Base-by-base conservation (phyloP, 2,797 vertebrate genomes). In the Streptopelia turtur region DNA sequence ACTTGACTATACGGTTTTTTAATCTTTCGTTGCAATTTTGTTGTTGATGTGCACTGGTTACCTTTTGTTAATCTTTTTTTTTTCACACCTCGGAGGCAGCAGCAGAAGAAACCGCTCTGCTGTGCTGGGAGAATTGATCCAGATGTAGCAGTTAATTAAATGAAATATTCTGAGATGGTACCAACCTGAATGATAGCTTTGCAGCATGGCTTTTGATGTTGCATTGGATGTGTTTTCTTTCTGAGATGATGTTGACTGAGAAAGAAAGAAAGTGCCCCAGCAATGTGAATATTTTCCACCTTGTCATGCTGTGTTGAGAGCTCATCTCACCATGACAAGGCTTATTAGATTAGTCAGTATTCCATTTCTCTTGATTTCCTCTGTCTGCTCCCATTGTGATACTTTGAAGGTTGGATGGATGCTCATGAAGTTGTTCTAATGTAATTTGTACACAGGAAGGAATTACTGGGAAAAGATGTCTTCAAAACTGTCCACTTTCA, bases 301-400 rank as follows among this genome's bases (percentile, higher is more conserved):
- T 92, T 92, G 92, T 95, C 89, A 89, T 83, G 89, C 87, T 83
- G 75, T 71, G 78, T 72, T 85, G 93, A 92, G 90, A 93, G 57
- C 78, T 90, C 80, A 15, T 83, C 64, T 91, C 93, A 75, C 91
- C 78, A 71, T 95, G 94, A 94, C 83, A 91, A 87, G 86, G 57
- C 83, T 95, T 92, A 92, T 94, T 96, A 90, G 90, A 87, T 94
- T 94, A 94, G 61, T 55, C 52, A 80, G 43, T 94, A 92, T 91
- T 91, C 71, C 86, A 66, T 83, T 95, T 90, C 75, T 95, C 78
- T 93, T 90, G 61, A 89, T 94, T 93, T 90, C 90, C 79, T 91
- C 92, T 79, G 39, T 81, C 83, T 92, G 53, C 28, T 75, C 70
- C 64, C 64, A 85, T 89, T 92, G 69, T 89, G 71, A 78, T 90